These are phyloP conservation scores for Megastigmus dorsalis DNA, from an alignment of 2,888 invertebrate genomes.

Conservation along the genomic window DNA sequence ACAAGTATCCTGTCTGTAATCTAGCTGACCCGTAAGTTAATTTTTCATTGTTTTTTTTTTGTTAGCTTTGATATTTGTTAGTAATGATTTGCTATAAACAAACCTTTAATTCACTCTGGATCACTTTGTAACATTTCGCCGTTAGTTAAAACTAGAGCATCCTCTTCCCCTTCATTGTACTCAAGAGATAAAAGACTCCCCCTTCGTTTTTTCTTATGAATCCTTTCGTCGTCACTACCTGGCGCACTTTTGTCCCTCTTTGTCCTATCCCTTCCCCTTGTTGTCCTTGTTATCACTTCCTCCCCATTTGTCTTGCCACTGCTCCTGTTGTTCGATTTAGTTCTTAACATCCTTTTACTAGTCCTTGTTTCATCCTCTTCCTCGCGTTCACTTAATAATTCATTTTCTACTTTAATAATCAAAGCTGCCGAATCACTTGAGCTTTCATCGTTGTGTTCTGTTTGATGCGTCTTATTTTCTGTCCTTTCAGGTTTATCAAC, in stretches of 20 bases:
- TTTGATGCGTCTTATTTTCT: conserved; percentile 59
- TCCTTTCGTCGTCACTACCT: conserved; percentile 75
- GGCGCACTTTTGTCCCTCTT: conserved; percentile 76
- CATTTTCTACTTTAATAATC: conserved; percentile 73
- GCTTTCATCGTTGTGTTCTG: conserved; percentile 71
- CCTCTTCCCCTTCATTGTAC: conserved; percentile 83
- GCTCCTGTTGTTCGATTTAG: conserved; percentile 65
- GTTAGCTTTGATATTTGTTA: conserved; percentile 49
- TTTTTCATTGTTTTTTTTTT: conserved; percentile 30
- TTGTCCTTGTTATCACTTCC: conserved; percentile 68
- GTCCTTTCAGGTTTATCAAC: conserved; percentile 64
- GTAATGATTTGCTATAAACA: conserved; percentile 36
- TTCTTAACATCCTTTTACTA: conserved; percentile 56
- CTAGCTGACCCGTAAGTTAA: conserved; percentile 40
- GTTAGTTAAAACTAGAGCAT: conserved; percentile 82
- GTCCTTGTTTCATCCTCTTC: conserved; percentile 63
- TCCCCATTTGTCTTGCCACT: conserved; percentile 71
- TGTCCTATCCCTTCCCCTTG: conserved; percentile 71
- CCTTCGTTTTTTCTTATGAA: conserved; percentile 82
- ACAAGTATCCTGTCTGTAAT: conserved; percentile 35
- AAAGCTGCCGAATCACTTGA: conserved; percentile 74
- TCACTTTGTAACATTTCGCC: conserved; percentile 77
- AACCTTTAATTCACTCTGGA: conserved; percentile 63
- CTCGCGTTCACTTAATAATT: conserved; percentile 72
- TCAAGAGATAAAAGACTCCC: conserved; percentile 84